These are phyloP conservation scores for Polia nebulosa DNA, from an alignment of 2,888 invertebrate genomes.

Conservation along the genomic window DNA sequence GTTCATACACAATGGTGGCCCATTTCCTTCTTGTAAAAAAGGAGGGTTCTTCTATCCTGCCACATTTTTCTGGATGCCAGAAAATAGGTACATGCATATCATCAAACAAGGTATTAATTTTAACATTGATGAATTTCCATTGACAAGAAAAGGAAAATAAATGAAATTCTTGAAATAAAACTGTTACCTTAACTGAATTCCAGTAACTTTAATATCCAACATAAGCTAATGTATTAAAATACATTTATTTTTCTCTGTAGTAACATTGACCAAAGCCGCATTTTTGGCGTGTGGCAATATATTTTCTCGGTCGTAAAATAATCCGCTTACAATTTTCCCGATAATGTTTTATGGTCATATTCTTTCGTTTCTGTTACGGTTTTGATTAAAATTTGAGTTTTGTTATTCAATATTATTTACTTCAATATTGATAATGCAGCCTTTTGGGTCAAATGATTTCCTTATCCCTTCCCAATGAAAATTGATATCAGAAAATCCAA, in stretches of 20 bases:
- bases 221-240: slow-evolving; percentile 5
- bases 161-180: background rate
- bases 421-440: background rate
- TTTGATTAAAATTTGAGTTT: background rate
- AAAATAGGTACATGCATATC: background rate
- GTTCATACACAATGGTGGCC: too few relatives aligned
- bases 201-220: background rate
- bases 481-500: too few relatives aligned
- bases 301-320: slow-evolving; percentile 6
- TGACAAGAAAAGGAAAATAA: background rate
- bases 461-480: too few relatives aligned
- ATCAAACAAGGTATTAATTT: background rate
- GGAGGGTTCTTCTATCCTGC: too few relatives aligned
- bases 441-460: background rate
- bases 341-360: background rate
- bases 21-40: background rate
- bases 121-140: background rate
- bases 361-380: background rate
- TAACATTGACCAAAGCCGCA: slow-evolving; percentile 1
- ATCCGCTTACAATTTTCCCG: background rate
- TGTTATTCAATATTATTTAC: background rate
- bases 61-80: background rate
- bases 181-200: background rate
- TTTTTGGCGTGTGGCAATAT: slow-evolving; percentile 1
- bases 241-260: slow-evolving; percentile 3